These are phyloP conservation scores for Eupithecia abbreviata DNA, from an alignment of 2,888 invertebrate species.

Conservation along the genomic window DNA sequence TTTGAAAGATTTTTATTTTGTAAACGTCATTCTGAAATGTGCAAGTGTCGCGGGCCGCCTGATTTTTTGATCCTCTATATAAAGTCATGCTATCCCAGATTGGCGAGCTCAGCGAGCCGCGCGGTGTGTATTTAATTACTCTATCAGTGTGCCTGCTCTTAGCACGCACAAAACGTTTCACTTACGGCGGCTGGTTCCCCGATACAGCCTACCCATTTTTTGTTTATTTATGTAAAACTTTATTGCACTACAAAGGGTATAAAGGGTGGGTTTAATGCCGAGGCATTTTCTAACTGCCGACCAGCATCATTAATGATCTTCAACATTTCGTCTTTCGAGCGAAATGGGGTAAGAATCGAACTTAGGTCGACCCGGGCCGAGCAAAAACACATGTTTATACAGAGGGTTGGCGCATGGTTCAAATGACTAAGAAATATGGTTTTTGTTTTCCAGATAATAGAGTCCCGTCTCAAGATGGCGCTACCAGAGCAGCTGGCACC, in stretches of 20 bases:
- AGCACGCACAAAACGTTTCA: neutral
- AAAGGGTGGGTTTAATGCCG: too few relatives aligned
- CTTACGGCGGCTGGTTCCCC: neutral
- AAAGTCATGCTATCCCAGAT: neutral
- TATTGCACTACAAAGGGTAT: too few relatives aligned
- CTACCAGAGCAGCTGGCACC: slow-evolving; percentile 93
- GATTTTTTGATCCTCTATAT: neutral
- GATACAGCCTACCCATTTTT: neutral
- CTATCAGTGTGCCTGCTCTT: neutral
- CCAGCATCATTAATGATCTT: too few relatives aligned
- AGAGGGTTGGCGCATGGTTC: neutral
- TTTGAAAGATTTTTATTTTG: neutral
- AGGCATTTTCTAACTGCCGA: too few relatives aligned
- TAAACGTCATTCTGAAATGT: neutral
- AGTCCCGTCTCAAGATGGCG: slow-evolving; percentile 94
- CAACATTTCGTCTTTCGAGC: too few relatives aligned
- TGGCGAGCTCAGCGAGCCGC: neutral
- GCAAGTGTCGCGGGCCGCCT: neutral
- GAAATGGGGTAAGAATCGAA: too few relatives aligned
- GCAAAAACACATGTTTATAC: too few relatives aligned
- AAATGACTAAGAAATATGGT: neutral
- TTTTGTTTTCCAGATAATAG: slow-evolving; percentile 89
- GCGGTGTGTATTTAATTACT: neutral
- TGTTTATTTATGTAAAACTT: too few relatives aligned
- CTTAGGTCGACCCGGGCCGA: too few relatives aligned